Conservation (phyloP, 1,140 invertebrate genomes). For the Probaryconus sp. region DNA sequence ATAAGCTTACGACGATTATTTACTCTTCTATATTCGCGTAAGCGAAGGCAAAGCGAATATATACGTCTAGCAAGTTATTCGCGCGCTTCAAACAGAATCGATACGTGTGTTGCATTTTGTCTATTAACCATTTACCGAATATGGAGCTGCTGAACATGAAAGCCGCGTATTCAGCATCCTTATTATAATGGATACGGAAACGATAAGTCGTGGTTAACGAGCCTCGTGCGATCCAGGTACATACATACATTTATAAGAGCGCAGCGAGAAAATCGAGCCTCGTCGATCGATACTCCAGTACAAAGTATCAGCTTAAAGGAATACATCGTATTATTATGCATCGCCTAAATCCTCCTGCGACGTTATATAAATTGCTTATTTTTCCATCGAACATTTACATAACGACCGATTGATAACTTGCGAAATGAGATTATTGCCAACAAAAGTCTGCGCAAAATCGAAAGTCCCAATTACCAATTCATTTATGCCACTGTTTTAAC, state of each 20-base stretch:
- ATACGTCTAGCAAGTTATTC: constrained; percentile 43
- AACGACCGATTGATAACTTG: constrained; percentile 48
- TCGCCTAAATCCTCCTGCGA: constrained; percentile 36
- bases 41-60: constrained; percentile 34
- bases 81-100: constrained; percentile 32
- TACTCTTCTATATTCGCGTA: too few species aligned
- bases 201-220: constrained; percentile 65
- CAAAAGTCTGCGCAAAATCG: constrained; percentile 37
- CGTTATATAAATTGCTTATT: constrained; percentile 54
- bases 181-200: constrained; percentile 70
- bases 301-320: constrained; percentile 22
- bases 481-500: constrained; percentile 45
- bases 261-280: constrained; percentile 47
- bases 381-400: constrained; percentile 37
- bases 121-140: constrained; percentile 61
- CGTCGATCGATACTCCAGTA: constrained; percentile 42
- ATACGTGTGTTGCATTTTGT: constrained; percentile 57
- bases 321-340: constrained; percentile 33
- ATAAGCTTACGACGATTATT: constrained; percentile 6
- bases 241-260: constrained; percentile 50
- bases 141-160: constrained; percentile 51
- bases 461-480: constrained; percentile 46
- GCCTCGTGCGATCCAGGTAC: constrained; percentile 50
- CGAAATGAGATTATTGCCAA: constrained; percentile 44
- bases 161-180: constrained; percentile 51